These are phyloP conservation scores for Apodemus speciosus DNA, from an alignment of 2,113 vertebrate species.

Conservation along the genomic window DNA sequence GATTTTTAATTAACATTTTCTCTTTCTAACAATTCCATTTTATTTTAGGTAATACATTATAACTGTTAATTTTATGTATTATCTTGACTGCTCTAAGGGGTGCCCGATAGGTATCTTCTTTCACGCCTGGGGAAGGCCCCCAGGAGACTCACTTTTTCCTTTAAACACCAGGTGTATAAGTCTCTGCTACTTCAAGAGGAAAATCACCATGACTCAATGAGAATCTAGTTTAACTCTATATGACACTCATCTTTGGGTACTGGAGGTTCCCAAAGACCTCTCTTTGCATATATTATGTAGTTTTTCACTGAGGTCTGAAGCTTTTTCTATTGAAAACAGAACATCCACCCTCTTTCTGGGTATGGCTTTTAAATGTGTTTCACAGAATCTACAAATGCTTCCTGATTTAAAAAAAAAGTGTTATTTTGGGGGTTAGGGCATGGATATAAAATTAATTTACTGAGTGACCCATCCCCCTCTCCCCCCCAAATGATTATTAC, in stretches of 20 bases:
- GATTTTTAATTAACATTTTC: constrained; percentile 14
- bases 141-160: not conserved
- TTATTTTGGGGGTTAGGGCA: too few species aligned
- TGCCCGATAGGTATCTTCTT: not conserved
- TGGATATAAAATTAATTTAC: not conserved
- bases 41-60: not conserved
- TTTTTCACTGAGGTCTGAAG: not conserved
- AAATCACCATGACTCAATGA: not conserved
- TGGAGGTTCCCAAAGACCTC: constrained; percentile 2
- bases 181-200: constrained; percentile 1
- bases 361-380: not conserved
- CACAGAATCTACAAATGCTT: not conserved
- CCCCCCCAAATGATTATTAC: not conserved
- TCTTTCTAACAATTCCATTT: not conserved
- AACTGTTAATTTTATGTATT: not conserved
- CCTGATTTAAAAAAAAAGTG: too few species aligned
- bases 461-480: not conserved
- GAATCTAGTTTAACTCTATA: constrained; percentile 23
- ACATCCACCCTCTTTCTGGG: not conserved
- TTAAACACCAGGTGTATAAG: not conserved
- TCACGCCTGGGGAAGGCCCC: not conserved
- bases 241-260: not conserved
- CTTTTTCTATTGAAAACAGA: not conserved
- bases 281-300: not conserved
- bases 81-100: not conserved